Base-by-base conservation (phyloP, 2,113 vertebrate genomes). In the Pygoscelis antarcticus region DNA sequence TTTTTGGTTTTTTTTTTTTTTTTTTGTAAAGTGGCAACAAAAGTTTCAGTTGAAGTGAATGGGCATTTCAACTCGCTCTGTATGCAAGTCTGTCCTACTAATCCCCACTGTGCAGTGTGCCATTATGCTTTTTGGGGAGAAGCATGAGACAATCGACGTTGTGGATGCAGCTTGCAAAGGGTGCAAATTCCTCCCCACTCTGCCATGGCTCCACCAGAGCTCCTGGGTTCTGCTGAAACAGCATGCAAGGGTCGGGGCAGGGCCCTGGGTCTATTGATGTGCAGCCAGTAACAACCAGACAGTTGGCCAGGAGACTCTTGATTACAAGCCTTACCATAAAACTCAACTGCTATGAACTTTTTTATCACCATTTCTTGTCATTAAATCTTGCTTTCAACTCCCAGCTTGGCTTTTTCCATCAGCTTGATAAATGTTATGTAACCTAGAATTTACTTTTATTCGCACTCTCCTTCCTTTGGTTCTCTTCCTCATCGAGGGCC, bases 361-460 rank as follows among this genome's bases (percentile, higher is more conserved):
- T 95, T 95, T 69, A 91, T 74, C 62, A 42, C 54, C n/a, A 74
- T 92, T 94, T 90, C 85, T 93, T 95, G 83, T 77, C 77, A 77
- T 46, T 72, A 96, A 95, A 96, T 94, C 72, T 96, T 60, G 87
- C 55, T 96, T 96, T 87, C 90, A 54, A 62, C 76, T 96, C 89
- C 77, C 90, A 96, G 75, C 40, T 94, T 95, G 44, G 74, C 57
- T 93, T 97, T 93, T 84, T 68, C 86, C 27, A 93, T 58, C 60
- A 92, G 54, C 26, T 91, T 97, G 78, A 97, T 94, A 96, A 95
- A 96, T 83, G 55, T 52, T 74, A 83, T 7, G 11, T 38, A 85
- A 90, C 38, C 58, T 36, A 83, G 81, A 91, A 91, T 95, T 89
- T 83, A 83, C 83, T 95, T 95, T 76, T 80, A 93, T 62, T 96